Evolutionary conservation across 1,140 invertebrate genomes (phyloP), one percentile per base, ranked within the genome.

Genomic region (Zaprionus lachaisei): DNA sequence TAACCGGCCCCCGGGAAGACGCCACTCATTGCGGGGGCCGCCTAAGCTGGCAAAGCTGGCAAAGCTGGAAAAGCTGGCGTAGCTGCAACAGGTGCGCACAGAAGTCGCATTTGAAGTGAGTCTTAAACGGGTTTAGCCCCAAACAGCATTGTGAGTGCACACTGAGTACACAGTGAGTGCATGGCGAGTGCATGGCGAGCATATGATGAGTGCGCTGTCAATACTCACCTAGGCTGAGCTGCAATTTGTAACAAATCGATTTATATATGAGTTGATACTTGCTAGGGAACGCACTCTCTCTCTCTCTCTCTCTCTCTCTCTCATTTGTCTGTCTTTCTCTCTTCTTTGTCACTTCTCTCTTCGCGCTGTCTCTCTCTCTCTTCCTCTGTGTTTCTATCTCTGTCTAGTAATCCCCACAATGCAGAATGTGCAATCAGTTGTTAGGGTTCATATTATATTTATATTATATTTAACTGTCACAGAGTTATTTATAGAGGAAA

Each of bases 81-180:
- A n/a, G 38, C 38, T 41, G 38, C 47, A 51, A 51, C 47, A 51
- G 47, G 47, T 51, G 47, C 47, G 22, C 47, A 51, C 47, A 51
- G 47, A 24, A 51, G 20, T 24, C 47, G 47, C 47, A 4, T 11
- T 20, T 51, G 47, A 51, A 51, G 47, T 51, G 47, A 22, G 47
- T 51, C 47, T 51, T 51, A 51, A 51, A 51, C 47, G 47, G 47
- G 47, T 51, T 51, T 51, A 51, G 41, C n/a, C 41, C n/a, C 41
- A 4, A 12, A 12, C 47, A 14, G 47, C 47, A 17, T 11, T 11
- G 47, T 51, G 47, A 51, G 47, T 51, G 20, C 47, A 9, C 20
- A 12, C 17, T 12, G 47, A 22, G 47, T 51, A 22, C 47, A 12
- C 20, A 22, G 17, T 22, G 47, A 51, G 47, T 24, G 11, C 47